These are phyloP conservation scores for Lapara coniferarum DNA, from an alignment of 2,888 invertebrate species.

Conservation along the genomic window DNA sequence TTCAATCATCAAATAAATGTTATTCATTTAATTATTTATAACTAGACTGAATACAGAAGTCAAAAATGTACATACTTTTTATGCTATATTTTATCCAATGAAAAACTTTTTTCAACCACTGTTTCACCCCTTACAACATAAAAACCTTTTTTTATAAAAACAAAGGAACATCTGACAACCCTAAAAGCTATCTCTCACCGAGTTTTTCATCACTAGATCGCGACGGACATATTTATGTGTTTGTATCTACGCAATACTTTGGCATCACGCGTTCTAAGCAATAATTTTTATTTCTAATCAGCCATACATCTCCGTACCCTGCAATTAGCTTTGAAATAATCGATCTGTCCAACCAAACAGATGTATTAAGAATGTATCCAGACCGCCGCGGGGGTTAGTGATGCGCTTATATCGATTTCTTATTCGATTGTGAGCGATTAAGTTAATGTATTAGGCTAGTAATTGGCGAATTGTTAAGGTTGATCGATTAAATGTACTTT, in stretches of 20 bases:
- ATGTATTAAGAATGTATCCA: conserved; percentile 14
- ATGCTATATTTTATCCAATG: no score
- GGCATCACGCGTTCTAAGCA: conserved; percentile 53
- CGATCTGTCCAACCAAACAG: conserved; percentile 34
- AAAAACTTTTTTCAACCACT: no score
- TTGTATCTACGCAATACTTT: conserved; percentile 41
- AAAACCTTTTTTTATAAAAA: neutral
- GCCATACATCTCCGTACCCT: conserved; percentile 44
- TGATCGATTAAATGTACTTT: no score
- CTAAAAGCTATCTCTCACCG: neutral
- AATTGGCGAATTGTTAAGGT: neutral
- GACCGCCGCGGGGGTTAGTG: conserved; percentile 10
- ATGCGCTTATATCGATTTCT: neutral
- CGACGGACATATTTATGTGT: conserved; percentile 34
- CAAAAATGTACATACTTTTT: no score
- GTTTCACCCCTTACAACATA: no score
- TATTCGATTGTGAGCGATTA: neutral
- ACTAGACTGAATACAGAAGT: no score
- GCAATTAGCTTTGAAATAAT: conserved; percentile 45
- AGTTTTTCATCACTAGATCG: conserved; percentile 15
- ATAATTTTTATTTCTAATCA: conserved; percentile 53
- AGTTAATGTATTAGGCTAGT: neutral
- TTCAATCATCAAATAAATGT: no score
- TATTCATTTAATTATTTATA: no score
- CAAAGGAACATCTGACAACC: neutral